Evolutionary conservation across 1,140 invertebrate genomes (phyloP), one percentile per base, ranked within the genome.

Genomic region (Diabrotica undecimpunctata): DNA sequence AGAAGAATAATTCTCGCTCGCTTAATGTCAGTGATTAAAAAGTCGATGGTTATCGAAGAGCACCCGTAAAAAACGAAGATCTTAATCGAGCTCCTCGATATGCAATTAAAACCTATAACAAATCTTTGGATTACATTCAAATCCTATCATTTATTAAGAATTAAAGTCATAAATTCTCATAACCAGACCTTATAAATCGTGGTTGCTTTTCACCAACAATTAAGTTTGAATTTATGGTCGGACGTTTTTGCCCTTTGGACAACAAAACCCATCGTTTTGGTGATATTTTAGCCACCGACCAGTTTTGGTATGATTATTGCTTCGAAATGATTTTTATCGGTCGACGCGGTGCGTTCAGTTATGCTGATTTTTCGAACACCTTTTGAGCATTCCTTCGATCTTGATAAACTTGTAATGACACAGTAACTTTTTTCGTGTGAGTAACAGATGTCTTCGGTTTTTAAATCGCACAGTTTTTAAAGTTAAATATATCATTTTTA

Each of bases 131-230:
- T 71, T 71, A 71, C 67, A 53, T 64, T 56, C 61, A 64, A 70
- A 68, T 68, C 64, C 69, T 68, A 70, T 69, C 67, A 68, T 71
- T 71, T 70, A 67, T 64, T 62, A 69, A 57, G 71, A 69, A 66
- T 69, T 64, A 68, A 65, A 61, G 62, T 65, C 64, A 66, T 66
- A 70, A 71, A 71, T 73, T 62, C 66, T 62, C 66, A 60, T 64
- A 66, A 68, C 64, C 46, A 55, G 71, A 66, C 54, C 58, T 37
- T 58, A 70, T 70, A 70, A 70, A 70, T 70, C 52, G 69, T 70
- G 56, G 68, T 61, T 14, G 65, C 60, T 69, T 71, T 71, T 71
- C 70, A 71, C 62, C 70, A 71, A 71, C 67, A 71, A 71, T 71
- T 71, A 71, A 64, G 39, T 61, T 14, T 50, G 61, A 65, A 73